phyloP scores from a whole-genome alignment of 2,888 invertebrate species.

The Acrocera orbiculus region DNA sequence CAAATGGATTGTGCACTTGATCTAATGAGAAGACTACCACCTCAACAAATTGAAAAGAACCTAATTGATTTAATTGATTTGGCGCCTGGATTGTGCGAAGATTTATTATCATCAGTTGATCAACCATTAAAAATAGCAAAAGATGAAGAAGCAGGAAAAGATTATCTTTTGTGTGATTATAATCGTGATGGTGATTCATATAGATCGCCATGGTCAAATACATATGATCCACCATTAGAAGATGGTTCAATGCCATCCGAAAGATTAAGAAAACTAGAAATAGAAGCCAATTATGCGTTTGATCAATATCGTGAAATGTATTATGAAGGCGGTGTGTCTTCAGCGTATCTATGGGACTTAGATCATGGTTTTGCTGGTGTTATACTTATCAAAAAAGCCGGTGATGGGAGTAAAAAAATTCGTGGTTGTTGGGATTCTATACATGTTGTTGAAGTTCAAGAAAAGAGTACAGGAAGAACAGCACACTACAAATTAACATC shows the following conservation, averaged over 20 bases:
- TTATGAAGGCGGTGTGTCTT: conserved; percentile 98
- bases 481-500: conserved; percentile 98
- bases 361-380: conserved; percentile 98
- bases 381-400: conserved; percentile 96
- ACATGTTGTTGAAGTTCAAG: conserved; percentile 97
- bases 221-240: conserved; percentile 92
- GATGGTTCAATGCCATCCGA: conserved; percentile 99
- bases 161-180: conserved; percentile 96
- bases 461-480: conserved; percentile 81
- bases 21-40: conserved; percentile 95
- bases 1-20: conserved; percentile 98
- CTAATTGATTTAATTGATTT: conserved; percentile 93
- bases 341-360: conserved; percentile 98
- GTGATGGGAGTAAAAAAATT: conserved; percentile 95
- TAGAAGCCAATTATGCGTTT: conserved; percentile 96
- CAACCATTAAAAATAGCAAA: conserved; percentile 95
- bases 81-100: conserved; percentile 90
- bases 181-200: conserved; percentile 98
- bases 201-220: conserved; percentile 97
- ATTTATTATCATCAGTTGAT: conserved; percentile 90
- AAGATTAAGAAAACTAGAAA: conserved; percentile 80
- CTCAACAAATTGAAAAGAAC: conserved; percentile 98
- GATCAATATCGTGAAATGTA: conserved; percentile 99
- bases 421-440: conserved; percentile 99
- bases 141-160: conserved; percentile 88